A percentile compares a stretch with the other conserved stretches of the same genome.
These are phyloP conservation scores for Melanogrammus aeglefinus DNA, from an alignment of 2,797 vertebrate genomes.

Conservation along the genomic window DNA sequence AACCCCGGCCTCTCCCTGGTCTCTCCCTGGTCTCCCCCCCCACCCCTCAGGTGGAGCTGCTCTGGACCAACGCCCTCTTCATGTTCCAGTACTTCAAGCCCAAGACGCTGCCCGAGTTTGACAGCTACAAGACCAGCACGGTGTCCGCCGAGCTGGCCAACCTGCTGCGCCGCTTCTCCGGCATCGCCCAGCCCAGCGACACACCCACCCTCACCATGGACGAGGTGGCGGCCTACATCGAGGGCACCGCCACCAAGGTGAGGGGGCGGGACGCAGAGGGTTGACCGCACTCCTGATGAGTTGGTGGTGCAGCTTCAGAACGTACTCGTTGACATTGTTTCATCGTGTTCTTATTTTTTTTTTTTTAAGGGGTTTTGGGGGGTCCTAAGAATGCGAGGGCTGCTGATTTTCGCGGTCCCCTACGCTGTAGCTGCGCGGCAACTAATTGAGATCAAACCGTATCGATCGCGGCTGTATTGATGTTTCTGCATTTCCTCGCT, in stretches of 20 bases:
- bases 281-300: conserved; percentile 8
- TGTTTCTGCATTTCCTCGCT: background rate
- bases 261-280: conserved; percentile 13
- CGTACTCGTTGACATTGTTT: background rate
- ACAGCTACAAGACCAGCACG: conserved; percentile 98
- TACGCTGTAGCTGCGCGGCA: background rate
- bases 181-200: conserved; percentile 82
- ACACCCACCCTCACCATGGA: conserved; percentile 85
- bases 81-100: conserved; percentile 99
- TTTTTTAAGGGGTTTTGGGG: background rate
- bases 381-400: background rate
- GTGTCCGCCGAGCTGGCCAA: conserved; percentile 97
- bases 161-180: conserved; percentile 86
- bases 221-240: conserved; percentile 88
- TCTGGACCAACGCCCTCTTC: conserved; percentile 89
- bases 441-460: background rate
- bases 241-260: conserved; percentile 85
- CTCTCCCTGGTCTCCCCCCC: background rate
- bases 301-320: background rate
- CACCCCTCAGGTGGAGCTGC: conserved; percentile 84
- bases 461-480: background rate
- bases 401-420: background rate
- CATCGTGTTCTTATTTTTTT: conserved; percentile 1
- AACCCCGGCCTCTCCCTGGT: too few relatives aligned
- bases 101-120: conserved; percentile 94